Evolutionary conservation across 1,140 invertebrate genomes (phyloP).

Genomic region (Neodiprion virginianus): DNA sequence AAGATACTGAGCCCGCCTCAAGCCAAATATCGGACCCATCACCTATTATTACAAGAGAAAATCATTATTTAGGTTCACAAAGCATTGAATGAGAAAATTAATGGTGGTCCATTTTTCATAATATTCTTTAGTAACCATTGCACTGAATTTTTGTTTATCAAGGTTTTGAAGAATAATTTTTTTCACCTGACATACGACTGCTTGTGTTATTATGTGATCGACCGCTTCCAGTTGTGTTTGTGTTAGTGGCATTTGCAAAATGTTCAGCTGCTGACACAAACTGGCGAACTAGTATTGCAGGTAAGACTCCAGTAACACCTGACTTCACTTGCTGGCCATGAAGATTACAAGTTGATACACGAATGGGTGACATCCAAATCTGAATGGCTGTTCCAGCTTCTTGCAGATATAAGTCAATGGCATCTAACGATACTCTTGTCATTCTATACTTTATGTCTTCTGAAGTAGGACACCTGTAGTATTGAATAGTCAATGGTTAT

Average conservation of each 20-base stretch:
- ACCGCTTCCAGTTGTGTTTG: conserved; percentile 67
- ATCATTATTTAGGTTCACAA: background rate
- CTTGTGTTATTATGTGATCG: conserved; percentile 58
- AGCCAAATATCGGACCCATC: conserved; percentile 82
- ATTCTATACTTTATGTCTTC: conserved; percentile 96
- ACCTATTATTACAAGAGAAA: conserved; percentile 33
- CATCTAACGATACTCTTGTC: conserved; percentile 89
- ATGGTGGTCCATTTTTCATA: conserved; percentile 58
- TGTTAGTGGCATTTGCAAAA: conserved; percentile 61
- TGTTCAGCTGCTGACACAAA: conserved; percentile 67
- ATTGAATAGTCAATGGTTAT: background rate
- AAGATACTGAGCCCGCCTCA: conserved; percentile 87
- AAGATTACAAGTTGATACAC: conserved; percentile 91
- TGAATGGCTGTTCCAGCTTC: conserved; percentile 88
- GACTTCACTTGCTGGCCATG: conserved; percentile 89
- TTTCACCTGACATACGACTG: conserved; percentile 50
- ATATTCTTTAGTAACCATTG: conserved; percentile 48
- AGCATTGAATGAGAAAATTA: conserved; percentile 44
- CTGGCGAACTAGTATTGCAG: conserved; percentile 77
- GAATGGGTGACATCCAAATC: conserved; percentile 86
- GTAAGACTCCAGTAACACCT: conserved; percentile 88
- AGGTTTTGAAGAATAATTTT: background rate
- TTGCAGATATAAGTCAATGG: conserved; percentile 89
- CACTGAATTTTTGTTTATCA: no score
- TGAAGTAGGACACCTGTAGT: conserved; percentile 75